Conservation (phyloP, 2,797 vertebrate species). For the Callimico goeldii region DNA sequence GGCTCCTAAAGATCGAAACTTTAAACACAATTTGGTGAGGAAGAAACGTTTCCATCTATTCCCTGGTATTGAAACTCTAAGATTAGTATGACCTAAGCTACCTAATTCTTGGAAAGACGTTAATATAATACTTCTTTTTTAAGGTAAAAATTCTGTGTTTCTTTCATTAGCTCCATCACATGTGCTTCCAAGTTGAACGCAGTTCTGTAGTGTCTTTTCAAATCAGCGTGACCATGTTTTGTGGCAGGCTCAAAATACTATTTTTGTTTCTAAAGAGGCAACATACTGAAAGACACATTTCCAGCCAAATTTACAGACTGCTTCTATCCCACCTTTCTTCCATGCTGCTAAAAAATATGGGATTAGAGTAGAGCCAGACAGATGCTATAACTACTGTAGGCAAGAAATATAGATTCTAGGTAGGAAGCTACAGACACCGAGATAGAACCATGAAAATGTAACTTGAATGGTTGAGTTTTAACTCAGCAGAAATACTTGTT, state of each 20-base stretch:
- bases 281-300: constrained; percentile 64
- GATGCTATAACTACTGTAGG: constrained; percentile 73
- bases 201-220: constrained; percentile 35
- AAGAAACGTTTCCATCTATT: constrained; percentile 43
- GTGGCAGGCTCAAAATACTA: constrained; percentile 14
- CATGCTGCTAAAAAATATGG: constrained; percentile 67
- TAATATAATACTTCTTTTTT: not conserved
- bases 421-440: constrained; percentile 42
- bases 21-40: constrained; percentile 22
- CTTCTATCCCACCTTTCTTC: constrained; percentile 65
- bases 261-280: constrained; percentile 64
- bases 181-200: not conserved
- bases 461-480: constrained; percentile 46
- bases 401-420: constrained; percentile 70
- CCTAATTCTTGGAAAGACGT: constrained; percentile 43
- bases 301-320: constrained; percentile 66
- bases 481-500: constrained; percentile 71
- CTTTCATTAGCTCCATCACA: constrained; percentile 34
- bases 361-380: constrained; percentile 68
- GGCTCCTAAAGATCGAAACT: constrained; percentile 53
- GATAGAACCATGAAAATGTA: constrained; percentile 63
- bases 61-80: not conserved
- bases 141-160: constrained; percentile 38
- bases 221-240: not conserved
- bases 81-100: constrained; percentile 33